Conservation (phyloP, 2,888 invertebrate species). For the Agrenia bidenticulata region DNA sequence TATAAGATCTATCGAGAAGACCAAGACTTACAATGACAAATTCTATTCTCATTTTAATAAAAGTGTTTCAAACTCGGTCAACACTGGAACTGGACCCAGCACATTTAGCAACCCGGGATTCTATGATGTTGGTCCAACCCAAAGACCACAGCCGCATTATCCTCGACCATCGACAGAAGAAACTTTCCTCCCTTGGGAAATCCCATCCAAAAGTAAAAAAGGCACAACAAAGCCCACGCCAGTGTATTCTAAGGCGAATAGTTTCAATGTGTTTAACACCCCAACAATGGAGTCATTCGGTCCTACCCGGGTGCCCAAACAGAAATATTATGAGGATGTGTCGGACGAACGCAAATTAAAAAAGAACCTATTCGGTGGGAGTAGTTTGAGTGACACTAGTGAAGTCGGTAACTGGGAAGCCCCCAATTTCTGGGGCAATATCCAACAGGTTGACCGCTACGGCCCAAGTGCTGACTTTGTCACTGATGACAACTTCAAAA, state of each 20-base stretch:
- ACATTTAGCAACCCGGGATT: conserved; percentile 17
- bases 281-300: conserved; percentile 22
- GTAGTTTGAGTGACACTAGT: conserved; percentile 28
- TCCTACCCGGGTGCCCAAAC: too few species aligned
- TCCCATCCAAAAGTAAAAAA: not conserved
- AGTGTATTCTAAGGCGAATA: not conserved
- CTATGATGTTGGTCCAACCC: not conserved
- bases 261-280: not conserved
- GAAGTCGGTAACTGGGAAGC: conserved; percentile 31
- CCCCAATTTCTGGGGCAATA: conserved; percentile 38
- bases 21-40: conserved; percentile 35
- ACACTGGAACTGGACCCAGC: conserved; percentile 26
- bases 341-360: conserved; percentile 20
- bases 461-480: conserved; percentile 43
- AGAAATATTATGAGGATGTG: not conserved
- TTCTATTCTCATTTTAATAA: conserved; percentile 45
- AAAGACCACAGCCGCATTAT: not conserved
- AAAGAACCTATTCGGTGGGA: conserved; percentile 32
- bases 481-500: conserved; percentile 37
- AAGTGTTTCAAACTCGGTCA: conserved; percentile 23
- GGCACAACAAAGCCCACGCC: conserved; percentile 16
- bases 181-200: conserved; percentile 35
- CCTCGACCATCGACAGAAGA: not conserved
- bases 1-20: conserved; percentile 19
- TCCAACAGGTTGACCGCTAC: conserved; percentile 40